phyloP scores from a whole-genome alignment of 1,140 invertebrate genomes.

The Homalodisca vitripennis region DNA sequence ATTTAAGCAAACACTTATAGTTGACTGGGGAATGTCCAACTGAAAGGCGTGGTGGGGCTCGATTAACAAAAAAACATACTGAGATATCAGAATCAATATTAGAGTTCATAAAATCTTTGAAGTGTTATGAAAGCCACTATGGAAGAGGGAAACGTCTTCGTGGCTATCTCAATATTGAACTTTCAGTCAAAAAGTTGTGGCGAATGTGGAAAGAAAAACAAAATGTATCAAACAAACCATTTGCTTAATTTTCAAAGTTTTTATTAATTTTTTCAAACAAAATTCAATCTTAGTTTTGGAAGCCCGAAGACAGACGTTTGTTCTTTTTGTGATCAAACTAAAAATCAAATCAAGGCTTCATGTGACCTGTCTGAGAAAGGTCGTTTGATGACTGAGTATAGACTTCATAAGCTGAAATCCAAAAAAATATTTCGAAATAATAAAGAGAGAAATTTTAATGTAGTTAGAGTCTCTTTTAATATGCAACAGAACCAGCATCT shows the following conservation, averaged over 20 bases:
- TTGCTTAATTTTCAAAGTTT: constrained; percentile 10
- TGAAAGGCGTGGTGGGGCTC: constrained; percentile 17
- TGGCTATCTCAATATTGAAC: constrained; percentile 3
- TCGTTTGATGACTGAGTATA: neutral
- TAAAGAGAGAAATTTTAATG: neutral
- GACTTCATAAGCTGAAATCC: constrained; percentile 10
- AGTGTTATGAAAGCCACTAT: constrained; percentile 20
- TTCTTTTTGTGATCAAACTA: constrained; percentile 23
- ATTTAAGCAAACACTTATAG: neutral
- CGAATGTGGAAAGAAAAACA: constrained; percentile 10
- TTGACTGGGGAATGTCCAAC: constrained; percentile 16
- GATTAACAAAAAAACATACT: constrained; percentile 1
- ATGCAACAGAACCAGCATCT: constrained; percentile 35
- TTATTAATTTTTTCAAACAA: constrained; percentile 20
- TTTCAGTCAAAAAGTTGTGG: constrained; percentile 27
- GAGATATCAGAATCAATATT: constrained; percentile 7
- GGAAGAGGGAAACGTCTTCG: constrained; percentile 20
- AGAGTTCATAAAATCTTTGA: neutral
- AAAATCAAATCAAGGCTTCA: constrained; percentile 10
- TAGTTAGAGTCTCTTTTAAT: constrained; percentile 30
- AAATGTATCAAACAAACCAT: neutral
- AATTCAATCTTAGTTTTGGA: constrained; percentile 24
- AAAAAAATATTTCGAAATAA: constrained; percentile 7
- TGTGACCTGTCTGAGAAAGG: neutral
- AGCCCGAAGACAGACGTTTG: constrained; percentile 16